phyloP scores from a whole-genome alignment of 2,888 invertebrate genomes.

The Tridacna gigas region DNA sequence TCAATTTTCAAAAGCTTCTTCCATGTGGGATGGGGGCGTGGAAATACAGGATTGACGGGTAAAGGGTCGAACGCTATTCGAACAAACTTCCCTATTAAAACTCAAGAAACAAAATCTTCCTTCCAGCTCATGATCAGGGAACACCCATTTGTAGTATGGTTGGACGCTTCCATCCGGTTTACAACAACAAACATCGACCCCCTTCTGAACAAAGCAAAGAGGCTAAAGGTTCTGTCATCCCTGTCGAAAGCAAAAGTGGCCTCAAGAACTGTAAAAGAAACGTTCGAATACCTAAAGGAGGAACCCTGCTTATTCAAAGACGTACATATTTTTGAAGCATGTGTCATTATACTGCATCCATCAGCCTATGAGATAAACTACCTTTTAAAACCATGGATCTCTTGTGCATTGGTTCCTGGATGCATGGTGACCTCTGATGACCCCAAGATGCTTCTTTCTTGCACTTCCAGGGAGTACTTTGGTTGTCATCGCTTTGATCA shows the following conservation, averaged over 20 bases:
- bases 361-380: neutral
- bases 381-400: neutral
- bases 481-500: neutral
- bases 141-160: conserved; percentile 60
- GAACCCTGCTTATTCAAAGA: neutral
- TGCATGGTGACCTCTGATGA: neutral
- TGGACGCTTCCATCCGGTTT: conserved; percentile 38
- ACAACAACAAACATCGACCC: neutral
- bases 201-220: neutral
- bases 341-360: neutral
- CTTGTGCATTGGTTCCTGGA: neutral
- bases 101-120: neutral
- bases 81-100: no score
- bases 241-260: neutral
- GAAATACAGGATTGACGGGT: no score
- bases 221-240: neutral
- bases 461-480: neutral
- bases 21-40: no score
- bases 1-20: no score
- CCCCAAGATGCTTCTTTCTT: neutral
- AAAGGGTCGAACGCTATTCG: no score
- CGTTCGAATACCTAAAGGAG: neutral
- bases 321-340: neutral
- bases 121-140: conserved; percentile 42
- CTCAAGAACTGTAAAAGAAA: neutral